These are phyloP conservation scores for Crossaster papposus DNA, from an alignment of 53 echinoderm and acorn worm genomes.

Conservation along the genomic window DNA sequence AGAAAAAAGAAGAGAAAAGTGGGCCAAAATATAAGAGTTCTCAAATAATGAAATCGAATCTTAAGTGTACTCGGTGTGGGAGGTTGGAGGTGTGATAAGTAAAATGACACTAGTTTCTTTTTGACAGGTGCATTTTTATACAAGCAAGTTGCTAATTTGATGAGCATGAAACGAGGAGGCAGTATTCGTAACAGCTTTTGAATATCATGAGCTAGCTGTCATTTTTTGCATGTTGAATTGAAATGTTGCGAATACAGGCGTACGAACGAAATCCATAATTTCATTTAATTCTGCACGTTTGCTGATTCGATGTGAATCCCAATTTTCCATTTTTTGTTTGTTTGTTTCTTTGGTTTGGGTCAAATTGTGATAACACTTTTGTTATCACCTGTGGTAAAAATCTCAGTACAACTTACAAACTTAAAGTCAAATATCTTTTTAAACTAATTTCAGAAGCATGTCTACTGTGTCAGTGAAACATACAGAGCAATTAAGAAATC, in stretches of 20 bases:
- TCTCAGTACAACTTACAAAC: too few species aligned
- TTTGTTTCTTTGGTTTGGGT: too few species aligned
- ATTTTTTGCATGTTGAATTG: too few species aligned
- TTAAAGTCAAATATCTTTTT: too few species aligned
- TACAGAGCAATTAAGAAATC: not conserved
- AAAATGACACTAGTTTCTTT: constrained; percentile 24
- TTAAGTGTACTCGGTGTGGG: constrained; percentile 24
- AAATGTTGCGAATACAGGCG: too few species aligned
- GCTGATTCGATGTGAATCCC: too few species aligned
- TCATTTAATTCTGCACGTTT: too few species aligned
- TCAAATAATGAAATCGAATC: constrained; percentile 57
- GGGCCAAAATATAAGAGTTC: constrained; percentile 36
- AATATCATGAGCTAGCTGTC: not conserved
- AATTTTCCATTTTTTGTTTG: too few species aligned
- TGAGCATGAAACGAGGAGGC: not conserved
- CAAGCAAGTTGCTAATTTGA: constrained; percentile 4
- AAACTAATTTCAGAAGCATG: not conserved
- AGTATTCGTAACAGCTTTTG: not conserved
- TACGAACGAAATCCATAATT: too few species aligned
- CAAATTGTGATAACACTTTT: too few species aligned
- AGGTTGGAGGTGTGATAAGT: constrained; percentile 40
- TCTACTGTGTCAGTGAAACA: not conserved
- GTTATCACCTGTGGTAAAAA: too few species aligned
- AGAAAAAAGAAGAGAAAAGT: not conserved
- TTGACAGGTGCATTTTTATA: not conserved